phyloP scores from a whole-genome alignment of 2,113 vertebrate species.

The Gorsachius goisagi region DNA sequence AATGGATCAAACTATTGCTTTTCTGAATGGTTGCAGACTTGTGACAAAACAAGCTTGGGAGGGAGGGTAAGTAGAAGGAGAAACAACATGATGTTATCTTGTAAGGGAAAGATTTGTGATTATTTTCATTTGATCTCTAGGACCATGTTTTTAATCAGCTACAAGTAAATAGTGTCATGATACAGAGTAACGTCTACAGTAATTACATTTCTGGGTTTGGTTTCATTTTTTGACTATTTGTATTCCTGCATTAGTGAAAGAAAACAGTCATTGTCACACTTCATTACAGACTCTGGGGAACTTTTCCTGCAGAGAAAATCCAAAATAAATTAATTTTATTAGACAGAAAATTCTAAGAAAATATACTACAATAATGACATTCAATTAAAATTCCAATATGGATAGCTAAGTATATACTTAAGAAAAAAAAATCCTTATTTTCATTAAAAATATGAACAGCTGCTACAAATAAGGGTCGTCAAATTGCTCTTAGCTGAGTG shows the following conservation, averaged over 20 bases:
- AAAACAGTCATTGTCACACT: not conserved
- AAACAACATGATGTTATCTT: not conserved
- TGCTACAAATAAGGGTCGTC: not conserved
- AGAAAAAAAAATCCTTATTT: not conserved
- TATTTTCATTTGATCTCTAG: not conserved
- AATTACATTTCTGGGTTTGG: not conserved
- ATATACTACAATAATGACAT: not conserved
- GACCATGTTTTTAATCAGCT: not conserved
- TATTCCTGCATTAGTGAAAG: not conserved
- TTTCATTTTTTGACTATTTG: not conserved
- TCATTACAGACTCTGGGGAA: not conserved
- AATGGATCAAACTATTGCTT: not conserved
- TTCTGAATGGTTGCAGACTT: not conserved
- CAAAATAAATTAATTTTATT: not conserved
- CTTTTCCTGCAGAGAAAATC: not conserved
- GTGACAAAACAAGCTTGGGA: not conserved
- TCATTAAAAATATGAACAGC: conserved; percentile 25
- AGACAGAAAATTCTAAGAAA: not conserved
- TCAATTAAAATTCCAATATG: conserved; percentile 8
- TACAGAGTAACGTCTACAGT: not conserved
- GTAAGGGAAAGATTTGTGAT: not conserved
- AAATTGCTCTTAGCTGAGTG: not conserved
- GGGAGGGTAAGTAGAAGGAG: not conserved
- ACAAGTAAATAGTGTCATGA: not conserved
- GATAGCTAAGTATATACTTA: not conserved